Evolutionary conservation across 2,113 vertebrate species (phyloP).

Genomic region (Haemorhous mexicanus): DNA sequence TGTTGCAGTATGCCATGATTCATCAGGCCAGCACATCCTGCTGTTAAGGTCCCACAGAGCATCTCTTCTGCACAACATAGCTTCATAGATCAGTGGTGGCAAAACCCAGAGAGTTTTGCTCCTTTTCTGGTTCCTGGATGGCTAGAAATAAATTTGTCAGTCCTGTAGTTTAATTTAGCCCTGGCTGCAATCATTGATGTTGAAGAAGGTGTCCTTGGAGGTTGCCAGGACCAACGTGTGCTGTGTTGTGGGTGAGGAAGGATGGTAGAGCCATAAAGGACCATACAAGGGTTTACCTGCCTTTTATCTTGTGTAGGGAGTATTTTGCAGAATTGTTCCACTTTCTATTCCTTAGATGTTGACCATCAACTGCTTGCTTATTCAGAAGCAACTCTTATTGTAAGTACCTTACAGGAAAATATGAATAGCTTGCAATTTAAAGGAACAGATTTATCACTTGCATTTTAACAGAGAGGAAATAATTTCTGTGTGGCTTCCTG

Average conservation of each 20-base stretch:
- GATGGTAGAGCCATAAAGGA: not conserved
- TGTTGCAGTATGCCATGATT: not conserved
- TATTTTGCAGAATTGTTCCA: not conserved
- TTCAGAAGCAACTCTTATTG: conserved; percentile 1
- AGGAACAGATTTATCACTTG: conserved; percentile 39
- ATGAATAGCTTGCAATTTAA: conserved; percentile 50
- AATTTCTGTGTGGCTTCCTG: conserved; percentile 54
- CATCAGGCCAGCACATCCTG: not conserved
- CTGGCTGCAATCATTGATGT: not conserved
- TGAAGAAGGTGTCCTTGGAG: not conserved
- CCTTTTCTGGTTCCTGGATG: not conserved
- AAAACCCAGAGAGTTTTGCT: not conserved
- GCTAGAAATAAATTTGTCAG: not conserved
- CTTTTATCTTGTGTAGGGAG: not conserved
- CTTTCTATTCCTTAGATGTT: not conserved
- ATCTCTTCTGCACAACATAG: fast-evolving
- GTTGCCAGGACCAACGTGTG: not conserved
- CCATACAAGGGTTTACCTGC: not conserved
- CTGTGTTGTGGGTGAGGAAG: not conserved
- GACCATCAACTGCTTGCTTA: not conserved
- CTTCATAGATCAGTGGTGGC: not conserved
- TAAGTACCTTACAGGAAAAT: conserved; percentile 64
- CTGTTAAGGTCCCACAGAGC: not conserved
- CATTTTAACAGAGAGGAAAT: conserved; percentile 54
- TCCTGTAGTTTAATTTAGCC: not conserved